Base-by-base conservation (phyloP, 2,113 vertebrate genomes). In the Maccullochella peelii region DNA sequence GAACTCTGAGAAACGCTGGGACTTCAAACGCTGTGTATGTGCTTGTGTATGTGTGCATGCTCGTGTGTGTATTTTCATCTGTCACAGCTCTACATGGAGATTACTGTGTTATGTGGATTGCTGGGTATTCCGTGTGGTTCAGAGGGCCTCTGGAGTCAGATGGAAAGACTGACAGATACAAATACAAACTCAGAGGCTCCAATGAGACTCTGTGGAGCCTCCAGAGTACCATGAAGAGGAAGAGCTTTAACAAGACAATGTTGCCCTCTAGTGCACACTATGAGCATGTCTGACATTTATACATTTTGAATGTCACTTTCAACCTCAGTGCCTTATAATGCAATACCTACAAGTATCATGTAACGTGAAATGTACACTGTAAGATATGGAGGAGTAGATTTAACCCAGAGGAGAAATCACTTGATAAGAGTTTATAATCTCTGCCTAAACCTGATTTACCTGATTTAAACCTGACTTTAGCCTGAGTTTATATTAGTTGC, bases 241-340 rank as follows among this genome's bases (percentile, higher is more conserved):
- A 30, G 61, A 33, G 10, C 6, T 57, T 77, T 58, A 66, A 78
- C 57, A 63, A 33, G 50, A 33, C 89, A 71, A 25, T 9, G 15
- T 8, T 84, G 85, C 87, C 88, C 80, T 33, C 90, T 80, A 84
- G 87, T 89, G 90, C 8, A 3, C 44, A 82, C 14, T 50, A 6
- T 12, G 33, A 80, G 59, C 16, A 59, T 8, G 10, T 30, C 16
- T 6, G 5, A 30, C 12, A 20, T 36, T 18, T 23, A 36, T 0
- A 14, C 6, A 73, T 10, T 84, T 54, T 8, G 36, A 62, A 71
- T 40, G 16, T n/a, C 42, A 15, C 30, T 23, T 10, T 79, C 67
- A 4, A 1, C n/a, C 8, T 58, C 21, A 30, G 58, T n/a, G 49
- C 11, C 36, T 70, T 36, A 15, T 0, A 38, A 66, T 10, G 18